A percentile compares a stretch with the other conserved stretches of the same genome.
These are phyloP conservation scores for Lagocephalus sceleratus DNA, from an alignment of 2,797 vertebrate species.

Conservation along the genomic window DNA sequence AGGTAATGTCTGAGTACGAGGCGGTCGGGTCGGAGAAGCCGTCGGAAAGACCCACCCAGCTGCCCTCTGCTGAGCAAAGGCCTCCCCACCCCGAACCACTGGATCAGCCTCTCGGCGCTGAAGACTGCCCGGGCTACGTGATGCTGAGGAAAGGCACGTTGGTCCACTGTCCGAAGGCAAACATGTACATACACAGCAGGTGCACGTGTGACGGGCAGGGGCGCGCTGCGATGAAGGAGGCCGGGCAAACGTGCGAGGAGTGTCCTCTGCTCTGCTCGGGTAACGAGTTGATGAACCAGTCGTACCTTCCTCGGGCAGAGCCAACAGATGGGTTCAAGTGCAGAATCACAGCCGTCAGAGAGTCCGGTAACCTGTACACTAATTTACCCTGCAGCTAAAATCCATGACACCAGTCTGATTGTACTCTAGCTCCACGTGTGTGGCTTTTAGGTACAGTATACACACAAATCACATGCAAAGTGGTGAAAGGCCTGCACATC, in stretches of 20 bases:
- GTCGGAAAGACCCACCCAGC: constrained; percentile 20
- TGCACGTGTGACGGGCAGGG: constrained; percentile 13
- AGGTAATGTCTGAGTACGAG: constrained; percentile 65
- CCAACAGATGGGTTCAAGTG: constrained; percentile 22
- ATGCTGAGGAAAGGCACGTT: constrained; percentile 62
- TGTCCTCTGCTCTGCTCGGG: constrained; percentile 8
- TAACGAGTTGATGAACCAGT: constrained; percentile 68
- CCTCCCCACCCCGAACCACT: constrained; percentile 6
- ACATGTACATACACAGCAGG: constrained; percentile 58
- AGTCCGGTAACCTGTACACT: constrained; percentile 58
- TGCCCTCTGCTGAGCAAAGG: constrained; percentile 28
- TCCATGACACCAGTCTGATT: background rate
- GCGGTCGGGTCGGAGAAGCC: constrained; percentile 22
- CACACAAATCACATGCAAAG: background rate
- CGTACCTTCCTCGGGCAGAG: constrained; percentile 61
- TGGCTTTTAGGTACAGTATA: constrained; percentile 2
- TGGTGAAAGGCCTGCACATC: background rate
- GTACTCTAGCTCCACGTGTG: background rate
- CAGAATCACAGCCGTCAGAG: constrained; percentile 1
- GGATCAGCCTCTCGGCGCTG: constrained; percentile 9
- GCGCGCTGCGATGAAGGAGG: background rate
- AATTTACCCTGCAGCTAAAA: constrained; percentile 46
- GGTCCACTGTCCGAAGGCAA: constrained; percentile 46
- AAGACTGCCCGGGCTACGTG: constrained; percentile 71
- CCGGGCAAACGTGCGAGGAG: constrained; percentile 18